Conservation (phyloP, 2,113 vertebrate species). For the Damaliscus lunatus region DNA sequence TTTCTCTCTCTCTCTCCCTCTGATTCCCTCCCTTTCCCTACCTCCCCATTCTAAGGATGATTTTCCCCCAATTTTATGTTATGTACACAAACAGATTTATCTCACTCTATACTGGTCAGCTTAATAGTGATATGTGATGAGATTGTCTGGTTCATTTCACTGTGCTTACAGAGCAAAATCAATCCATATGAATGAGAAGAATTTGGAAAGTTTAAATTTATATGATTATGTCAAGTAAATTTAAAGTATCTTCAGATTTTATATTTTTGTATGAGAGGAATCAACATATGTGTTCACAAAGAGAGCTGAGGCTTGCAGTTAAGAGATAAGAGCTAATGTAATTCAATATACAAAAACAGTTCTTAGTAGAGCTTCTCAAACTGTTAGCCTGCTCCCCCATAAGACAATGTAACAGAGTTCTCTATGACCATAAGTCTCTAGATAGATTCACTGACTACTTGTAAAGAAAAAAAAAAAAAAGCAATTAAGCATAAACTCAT, state of each 20-base stretch:
- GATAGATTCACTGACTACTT: background rate
- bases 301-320: background rate
- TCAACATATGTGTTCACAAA: background rate
- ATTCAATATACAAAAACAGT: background rate
- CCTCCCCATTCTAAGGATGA: background rate
- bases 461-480: background rate
- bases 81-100: background rate
- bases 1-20: background rate
- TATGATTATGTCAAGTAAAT: background rate
- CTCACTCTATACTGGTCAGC: background rate
- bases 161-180: background rate
- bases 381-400: background rate
- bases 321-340: background rate
- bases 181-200: background rate
- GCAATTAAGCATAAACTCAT: background rate
- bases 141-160: background rate
- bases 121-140: background rate
- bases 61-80: background rate
- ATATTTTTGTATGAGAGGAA: background rate
- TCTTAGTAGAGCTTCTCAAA: background rate
- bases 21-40: background rate
- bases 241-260: background rate
- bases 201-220: background rate
- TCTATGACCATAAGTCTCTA: background rate
- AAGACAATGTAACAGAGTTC: background rate